Percentiles rank a stretch among this genome's conserved stretches.
Evolutionary conservation across 2,113 vertebrate genomes (phyloP).

Genomic region (Pterocles orientalis): DNA sequence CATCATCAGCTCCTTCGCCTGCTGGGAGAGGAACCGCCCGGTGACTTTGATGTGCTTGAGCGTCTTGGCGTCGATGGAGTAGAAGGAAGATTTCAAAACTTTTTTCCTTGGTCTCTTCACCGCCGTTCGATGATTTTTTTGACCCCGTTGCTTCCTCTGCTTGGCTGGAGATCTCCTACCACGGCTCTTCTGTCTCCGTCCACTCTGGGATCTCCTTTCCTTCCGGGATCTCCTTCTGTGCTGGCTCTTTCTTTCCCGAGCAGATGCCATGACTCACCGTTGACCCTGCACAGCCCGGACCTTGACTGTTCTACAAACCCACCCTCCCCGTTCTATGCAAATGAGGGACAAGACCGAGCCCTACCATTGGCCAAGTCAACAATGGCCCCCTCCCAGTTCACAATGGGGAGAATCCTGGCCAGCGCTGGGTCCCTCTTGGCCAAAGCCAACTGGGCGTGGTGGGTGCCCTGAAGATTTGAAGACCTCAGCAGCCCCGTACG

Average conservation of each 20-base stretch:
- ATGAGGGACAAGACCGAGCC: not conserved
- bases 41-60: not conserved
- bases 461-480: not conserved
- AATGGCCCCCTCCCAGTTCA: not conserved
- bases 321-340: not conserved
- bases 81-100: rapidly evolving
- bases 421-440: not conserved
- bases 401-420: not conserved
- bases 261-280: not conserved
- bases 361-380: not conserved
- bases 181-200: not conserved
- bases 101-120: not conserved
- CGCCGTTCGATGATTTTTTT: rapidly evolving
- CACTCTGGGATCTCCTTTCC: no score
- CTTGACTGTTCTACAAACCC: not conserved
- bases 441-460: rapidly evolving
- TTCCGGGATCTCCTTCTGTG: not conserved
- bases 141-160: rapidly evolving
- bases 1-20: not conserved
- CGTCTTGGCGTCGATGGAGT: no score
- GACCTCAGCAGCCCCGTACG: no score
- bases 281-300: rapidly evolving
- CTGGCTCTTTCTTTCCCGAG: not conserved
- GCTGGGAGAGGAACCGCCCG: not conserved
- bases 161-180: not conserved